Evolutionary conservation across 2,888 invertebrate species (phyloP).

Genomic region (Ichneumoninae sp.): DNA sequence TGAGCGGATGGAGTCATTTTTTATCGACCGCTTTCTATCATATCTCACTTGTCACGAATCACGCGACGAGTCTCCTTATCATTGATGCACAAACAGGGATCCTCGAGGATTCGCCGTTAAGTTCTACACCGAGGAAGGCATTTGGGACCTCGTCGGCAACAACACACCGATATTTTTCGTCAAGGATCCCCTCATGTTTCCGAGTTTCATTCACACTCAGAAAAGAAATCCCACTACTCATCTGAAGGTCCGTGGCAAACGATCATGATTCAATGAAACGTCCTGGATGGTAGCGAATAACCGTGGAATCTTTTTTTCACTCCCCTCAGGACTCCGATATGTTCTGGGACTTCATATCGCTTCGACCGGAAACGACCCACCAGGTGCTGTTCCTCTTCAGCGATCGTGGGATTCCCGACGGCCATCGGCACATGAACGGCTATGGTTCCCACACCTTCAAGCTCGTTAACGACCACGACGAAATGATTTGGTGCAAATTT

Average conservation of each 20-base stretch:
- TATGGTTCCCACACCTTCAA: conserved; percentile 98
- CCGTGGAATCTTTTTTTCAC: background rate
- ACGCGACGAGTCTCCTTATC: background rate
- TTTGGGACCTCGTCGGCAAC: conserved; percentile 97
- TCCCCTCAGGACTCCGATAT: conserved; percentile 91
- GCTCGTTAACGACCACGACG: conserved; percentile 91
- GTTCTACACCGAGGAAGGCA: conserved; percentile 96
- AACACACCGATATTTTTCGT: conserved; percentile 98
- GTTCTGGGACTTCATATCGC: conserved; percentile 98
- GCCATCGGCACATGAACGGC: conserved; percentile 97
- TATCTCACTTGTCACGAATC: background rate
- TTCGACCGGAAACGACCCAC: conserved; percentile 95
- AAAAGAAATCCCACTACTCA: conserved; percentile 97
- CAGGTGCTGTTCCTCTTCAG: conserved; percentile 94
- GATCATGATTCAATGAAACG: background rate
- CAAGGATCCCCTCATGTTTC: conserved; percentile 95
- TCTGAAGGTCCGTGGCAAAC: conserved; percentile 87
- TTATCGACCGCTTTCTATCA: background rate
- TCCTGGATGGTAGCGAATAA: background rate
- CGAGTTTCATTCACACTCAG: conserved; percentile 98
- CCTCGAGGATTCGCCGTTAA: conserved; percentile 97
- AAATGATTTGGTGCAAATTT: conserved; percentile 95
- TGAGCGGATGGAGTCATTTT: background rate
- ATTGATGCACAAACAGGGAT: conserved; percentile 86
- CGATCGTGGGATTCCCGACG: conserved; percentile 97